Conservation (phyloP, 2,797 vertebrate species). For the Anabas testudineus region DNA sequence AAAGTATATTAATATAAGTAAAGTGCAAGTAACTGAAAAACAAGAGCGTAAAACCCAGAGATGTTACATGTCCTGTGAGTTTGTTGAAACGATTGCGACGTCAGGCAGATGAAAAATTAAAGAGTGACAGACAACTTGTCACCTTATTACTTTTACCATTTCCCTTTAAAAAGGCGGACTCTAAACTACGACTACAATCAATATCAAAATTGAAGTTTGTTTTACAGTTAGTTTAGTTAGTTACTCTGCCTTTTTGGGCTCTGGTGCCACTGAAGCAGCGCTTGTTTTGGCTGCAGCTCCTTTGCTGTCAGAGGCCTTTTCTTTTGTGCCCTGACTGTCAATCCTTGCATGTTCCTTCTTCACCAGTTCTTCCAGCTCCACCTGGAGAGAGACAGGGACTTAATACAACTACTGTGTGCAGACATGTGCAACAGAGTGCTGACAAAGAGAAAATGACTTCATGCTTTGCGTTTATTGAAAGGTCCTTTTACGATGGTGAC, state of each 20-base stretch:
- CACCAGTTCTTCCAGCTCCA: slow-evolving; percentile 89
- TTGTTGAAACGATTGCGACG: slow-evolving; percentile 14
- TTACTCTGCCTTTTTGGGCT: slow-evolving; percentile 74
- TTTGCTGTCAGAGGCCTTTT: slow-evolving; percentile 53
- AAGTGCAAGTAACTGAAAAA: slow-evolving; percentile 56
- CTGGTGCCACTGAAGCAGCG: slow-evolving; percentile 47
- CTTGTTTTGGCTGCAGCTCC: slow-evolving; percentile 50
- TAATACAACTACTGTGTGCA: background rate
- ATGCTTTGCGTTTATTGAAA: background rate
- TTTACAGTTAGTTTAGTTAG: slow-evolving; percentile 9
- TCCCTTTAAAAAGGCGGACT: background rate
- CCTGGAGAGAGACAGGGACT: slow-evolving; percentile 72
- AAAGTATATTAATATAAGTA: slow-evolving; percentile 25
- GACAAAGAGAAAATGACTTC: background rate
- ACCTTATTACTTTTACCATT: slow-evolving; percentile 5
- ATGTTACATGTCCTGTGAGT: slow-evolving; percentile 6
- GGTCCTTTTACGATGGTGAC: background rate
- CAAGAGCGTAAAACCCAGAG: slow-evolving; percentile 18
- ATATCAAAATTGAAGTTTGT: background rate
- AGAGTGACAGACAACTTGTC: background rate
- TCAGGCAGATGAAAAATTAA: slow-evolving; percentile 9
- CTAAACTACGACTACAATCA: background rate
- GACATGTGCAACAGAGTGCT: background rate
- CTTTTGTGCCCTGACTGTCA: slow-evolving; percentile 76
- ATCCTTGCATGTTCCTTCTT: slow-evolving; percentile 87